Conservation (phyloP, 2,888 invertebrate species). For the Theretra japonica region DNA sequence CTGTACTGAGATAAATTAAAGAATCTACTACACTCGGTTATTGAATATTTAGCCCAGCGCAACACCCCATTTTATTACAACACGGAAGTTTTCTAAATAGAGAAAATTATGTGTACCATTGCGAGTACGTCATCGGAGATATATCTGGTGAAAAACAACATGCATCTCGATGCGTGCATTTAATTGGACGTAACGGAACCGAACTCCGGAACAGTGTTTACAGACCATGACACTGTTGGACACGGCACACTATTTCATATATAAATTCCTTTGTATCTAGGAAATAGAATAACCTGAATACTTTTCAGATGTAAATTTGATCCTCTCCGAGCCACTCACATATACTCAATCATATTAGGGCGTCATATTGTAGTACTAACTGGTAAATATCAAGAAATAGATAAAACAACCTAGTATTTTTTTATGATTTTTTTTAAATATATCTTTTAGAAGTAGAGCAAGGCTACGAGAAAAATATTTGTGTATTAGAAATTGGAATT, state of each 20-base stretch:
- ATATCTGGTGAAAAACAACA: constrained; percentile 35
- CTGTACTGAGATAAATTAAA: no score
- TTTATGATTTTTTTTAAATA: no score
- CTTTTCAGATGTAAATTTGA: not conserved
- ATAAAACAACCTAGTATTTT: not conserved
- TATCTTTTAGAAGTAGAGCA: no score
- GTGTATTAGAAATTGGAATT: not conserved
- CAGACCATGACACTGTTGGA: constrained; percentile 54
- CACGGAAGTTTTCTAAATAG: constrained; percentile 23
- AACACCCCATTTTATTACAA: no score
- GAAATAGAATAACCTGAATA: constrained; percentile 6
- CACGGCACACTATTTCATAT: constrained; percentile 35
- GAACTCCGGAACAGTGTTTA: constrained; percentile 59
- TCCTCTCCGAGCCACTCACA: not conserved
- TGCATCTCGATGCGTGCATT: constrained; percentile 48
- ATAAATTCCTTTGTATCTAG: constrained; percentile 31
- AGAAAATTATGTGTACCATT: constrained; percentile 22
- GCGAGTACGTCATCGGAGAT: constrained; percentile 19
- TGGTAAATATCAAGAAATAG: not conserved
- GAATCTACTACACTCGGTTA: no score
- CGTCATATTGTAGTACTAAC: no score
- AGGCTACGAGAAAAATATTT: not conserved
- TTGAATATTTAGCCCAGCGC: no score
- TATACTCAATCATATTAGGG: no score
- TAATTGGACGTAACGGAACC: constrained; percentile 61